Conservation (phyloP, 2,888 invertebrate species). For the Rhopalosiphum nymphaeae region DNA sequence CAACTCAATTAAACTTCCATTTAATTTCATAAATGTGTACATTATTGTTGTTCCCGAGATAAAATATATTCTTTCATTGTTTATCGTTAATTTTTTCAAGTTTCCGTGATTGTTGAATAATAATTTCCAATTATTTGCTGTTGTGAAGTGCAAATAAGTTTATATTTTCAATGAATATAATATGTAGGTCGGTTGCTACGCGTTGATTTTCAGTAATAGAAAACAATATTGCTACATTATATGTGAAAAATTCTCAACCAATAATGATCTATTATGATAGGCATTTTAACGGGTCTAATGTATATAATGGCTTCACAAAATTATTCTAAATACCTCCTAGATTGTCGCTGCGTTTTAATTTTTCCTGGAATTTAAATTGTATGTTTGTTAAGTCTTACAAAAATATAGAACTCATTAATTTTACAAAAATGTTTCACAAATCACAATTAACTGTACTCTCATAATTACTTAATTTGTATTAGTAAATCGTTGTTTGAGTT, state of each 20-base stretch:
- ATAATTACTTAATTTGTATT: too few species aligned
- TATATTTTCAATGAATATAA: background rate
- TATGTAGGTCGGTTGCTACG: background rate
- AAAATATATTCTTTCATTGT: background rate
- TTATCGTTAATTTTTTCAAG: background rate
- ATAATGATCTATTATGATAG: too few species aligned
- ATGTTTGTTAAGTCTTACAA: too few species aligned
- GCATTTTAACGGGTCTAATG: too few species aligned
- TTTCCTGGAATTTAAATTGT: too few species aligned
- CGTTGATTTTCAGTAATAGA: background rate
- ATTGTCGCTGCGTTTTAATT: background rate
- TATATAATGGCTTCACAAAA: background rate
- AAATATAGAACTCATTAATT: too few species aligned
- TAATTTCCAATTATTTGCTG: too few species aligned
- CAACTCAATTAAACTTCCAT: background rate
- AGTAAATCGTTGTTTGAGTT: too few species aligned
- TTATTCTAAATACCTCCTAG: background rate
- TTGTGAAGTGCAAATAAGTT: too few species aligned
- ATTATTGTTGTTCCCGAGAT: background rate
- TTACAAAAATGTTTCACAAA: too few species aligned
- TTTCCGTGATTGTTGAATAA: too few species aligned
- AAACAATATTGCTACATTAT: background rate
- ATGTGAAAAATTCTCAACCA: background rate
- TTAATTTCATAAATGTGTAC: background rate
- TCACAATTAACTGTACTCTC: too few species aligned